Evolutionary conservation across 2,113 vertebrate species (phyloP).

Genomic region (Hippocampus zosterae): DNA sequence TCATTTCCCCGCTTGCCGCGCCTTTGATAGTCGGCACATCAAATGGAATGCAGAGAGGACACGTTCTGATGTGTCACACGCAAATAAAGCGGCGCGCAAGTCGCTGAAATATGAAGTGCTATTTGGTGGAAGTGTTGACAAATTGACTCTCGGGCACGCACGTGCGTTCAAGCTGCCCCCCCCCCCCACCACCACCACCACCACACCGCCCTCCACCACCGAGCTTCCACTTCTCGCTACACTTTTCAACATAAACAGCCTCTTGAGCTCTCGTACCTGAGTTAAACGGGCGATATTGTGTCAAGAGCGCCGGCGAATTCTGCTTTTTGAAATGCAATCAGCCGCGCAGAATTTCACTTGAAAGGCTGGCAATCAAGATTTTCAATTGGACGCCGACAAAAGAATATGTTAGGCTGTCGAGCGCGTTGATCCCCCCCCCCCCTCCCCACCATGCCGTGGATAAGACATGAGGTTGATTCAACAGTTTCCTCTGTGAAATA

Average conservation of each 20-base stretch:
- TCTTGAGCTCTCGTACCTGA: constrained; percentile 69
- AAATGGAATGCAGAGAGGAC: constrained; percentile 70
- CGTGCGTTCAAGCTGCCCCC: constrained; percentile 41
- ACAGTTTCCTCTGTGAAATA: constrained; percentile 48
- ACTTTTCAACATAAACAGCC: constrained; percentile 65
- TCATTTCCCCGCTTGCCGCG: constrained; percentile 62
- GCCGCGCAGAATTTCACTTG: constrained; percentile 57
- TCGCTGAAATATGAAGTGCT: constrained; percentile 63
- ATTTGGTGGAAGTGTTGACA: constrained; percentile 60
- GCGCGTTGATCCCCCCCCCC: constrained; percentile 37
- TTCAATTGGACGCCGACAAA: constrained; percentile 60
- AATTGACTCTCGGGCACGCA: constrained; percentile 52
- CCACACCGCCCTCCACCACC: too few relatives aligned
- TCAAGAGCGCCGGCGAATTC: constrained; percentile 60
- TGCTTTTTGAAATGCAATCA: constrained; percentile 73
- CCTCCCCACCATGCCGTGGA: constrained; percentile 61
- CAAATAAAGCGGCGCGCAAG: constrained; percentile 63
- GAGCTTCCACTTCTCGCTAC: constrained; percentile 6
- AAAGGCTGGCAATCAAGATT: constrained; percentile 66
- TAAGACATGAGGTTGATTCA: constrained; percentile 56
- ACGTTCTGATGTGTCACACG: constrained; percentile 56
- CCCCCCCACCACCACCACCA: too few relatives aligned
- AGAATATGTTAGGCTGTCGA: constrained; percentile 56
- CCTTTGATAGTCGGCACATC: constrained; percentile 72
- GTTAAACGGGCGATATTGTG: constrained; percentile 59